phyloP scores from a whole-genome alignment of 2,113 vertebrate genomes.

The Columbina picui region DNA sequence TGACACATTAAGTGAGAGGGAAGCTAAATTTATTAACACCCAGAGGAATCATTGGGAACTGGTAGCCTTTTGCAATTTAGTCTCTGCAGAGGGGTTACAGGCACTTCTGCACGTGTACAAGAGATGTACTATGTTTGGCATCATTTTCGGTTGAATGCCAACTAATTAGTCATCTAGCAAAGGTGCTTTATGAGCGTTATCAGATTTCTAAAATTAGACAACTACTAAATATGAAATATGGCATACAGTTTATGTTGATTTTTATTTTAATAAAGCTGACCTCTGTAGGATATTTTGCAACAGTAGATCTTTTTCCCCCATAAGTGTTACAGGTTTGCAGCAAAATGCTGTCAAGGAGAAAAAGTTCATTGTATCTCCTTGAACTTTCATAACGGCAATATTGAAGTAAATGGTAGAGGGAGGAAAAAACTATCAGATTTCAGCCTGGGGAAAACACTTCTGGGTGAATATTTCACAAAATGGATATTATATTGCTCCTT shows the following conservation, averaged over 20 bases:
- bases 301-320: not conserved
- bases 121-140: constrained; percentile 64
- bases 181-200: constrained; percentile 64
- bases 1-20: not conserved
- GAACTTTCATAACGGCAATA: not conserved
- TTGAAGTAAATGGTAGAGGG: not conserved
- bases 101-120: constrained; percentile 24
- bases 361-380: not conserved
- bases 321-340: not conserved
- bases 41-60: not conserved
- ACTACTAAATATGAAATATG: constrained; percentile 42
- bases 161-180: constrained; percentile 64
- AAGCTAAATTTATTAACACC: constrained; percentile 4
- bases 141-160: constrained; percentile 63
- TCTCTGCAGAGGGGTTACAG: constrained; percentile 35
- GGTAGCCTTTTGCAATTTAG: constrained; percentile 3
- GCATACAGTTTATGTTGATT: not conserved
- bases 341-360: not conserved
- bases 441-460: not conserved
- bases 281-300: constrained; percentile 36
- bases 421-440: not conserved
- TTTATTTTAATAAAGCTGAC: constrained; percentile 41
- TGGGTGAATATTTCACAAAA: not conserved
- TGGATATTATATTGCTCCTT: not conserved
- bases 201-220: constrained; percentile 60